These are phyloP conservation scores for Drosophila melanogaster DNA, from an alignment of 1,140 invertebrate species.

Conservation along the genomic window Release_6_plus_ISO1_MT NT_033779.5:19618501-19619000, in stretches of 20 bases:
- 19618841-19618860: conserved; percentile 71
- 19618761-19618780: conserved; percentile 82
- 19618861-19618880: conserved; percentile 76
- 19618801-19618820: conserved; percentile 78
- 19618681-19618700: conserved; percentile 17
- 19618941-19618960: conserved; percentile 40
- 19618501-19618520: no score
- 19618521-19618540: no score
- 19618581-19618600: conserved; percentile 10
- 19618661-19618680: conserved; percentile 7
- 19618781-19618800: conserved; percentile 82
- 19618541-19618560: conserved; percentile 6
- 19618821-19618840: conserved; percentile 83
- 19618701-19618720: conserved; percentile 46
- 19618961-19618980: conserved; percentile 13
- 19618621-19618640: conserved; percentile 28
- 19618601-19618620: conserved; percentile 36
- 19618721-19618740: conserved; percentile 72
- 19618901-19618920: conserved; percentile 76
- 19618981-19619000: conserved; percentile 2
- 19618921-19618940: conserved; percentile 65
- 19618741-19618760: conserved; percentile 83
- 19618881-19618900: conserved; percentile 66
- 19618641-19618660: conserved; percentile 23
- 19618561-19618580: background rate